Evolutionary conservation across 2,797 vertebrate genomes (phyloP), one percentile per base, ranked within the genome.

Genomic region (Mastacembelus armatus): DNA sequence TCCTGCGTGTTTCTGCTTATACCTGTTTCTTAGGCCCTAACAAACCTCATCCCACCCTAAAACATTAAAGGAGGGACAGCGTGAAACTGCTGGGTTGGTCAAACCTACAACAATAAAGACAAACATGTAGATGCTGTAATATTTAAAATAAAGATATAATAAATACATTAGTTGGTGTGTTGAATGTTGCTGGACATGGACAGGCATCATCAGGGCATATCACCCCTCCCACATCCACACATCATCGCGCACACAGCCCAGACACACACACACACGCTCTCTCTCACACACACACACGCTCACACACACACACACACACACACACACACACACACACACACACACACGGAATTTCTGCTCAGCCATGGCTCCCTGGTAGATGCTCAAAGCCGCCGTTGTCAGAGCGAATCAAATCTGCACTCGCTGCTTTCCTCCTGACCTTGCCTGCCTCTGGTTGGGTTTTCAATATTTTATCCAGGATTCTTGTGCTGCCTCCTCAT

Each of bases 401-500:
- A 89, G 86, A 89, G 84, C 86, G 89, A 90, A 92, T 92, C 88
- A 89, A 84, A 89, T 89, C 86, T 74, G 79, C 86, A 71, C 83
- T 81, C 85, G 86, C 85, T 81, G 82, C 83, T 86, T 80, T 85
- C 83, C 85, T 89, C 84, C 91, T 90, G 92, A 94, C 94, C 94
- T 95, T 93, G 92, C 84, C 88, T 84, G 90, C 90, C 92, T 89
- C 84, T 55, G 88, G 84, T 92, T 76, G 83, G 86, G 50, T 79
- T 92, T 88, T 88, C 66, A 89, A 85, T 88, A 91, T 93, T 92
- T 89, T 73, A 93, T 93, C 84, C 81, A 70, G 79, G 80, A 90
- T 91, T 87, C 85, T 85, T 81, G 84, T 32, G 88, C 88, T 85
- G 66, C 85, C 90, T 88, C 90, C 91, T 73, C 93, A 99, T 99